Conservation (phyloP, 2,113 vertebrate species). For the Cnemophilus loriae region DNA sequence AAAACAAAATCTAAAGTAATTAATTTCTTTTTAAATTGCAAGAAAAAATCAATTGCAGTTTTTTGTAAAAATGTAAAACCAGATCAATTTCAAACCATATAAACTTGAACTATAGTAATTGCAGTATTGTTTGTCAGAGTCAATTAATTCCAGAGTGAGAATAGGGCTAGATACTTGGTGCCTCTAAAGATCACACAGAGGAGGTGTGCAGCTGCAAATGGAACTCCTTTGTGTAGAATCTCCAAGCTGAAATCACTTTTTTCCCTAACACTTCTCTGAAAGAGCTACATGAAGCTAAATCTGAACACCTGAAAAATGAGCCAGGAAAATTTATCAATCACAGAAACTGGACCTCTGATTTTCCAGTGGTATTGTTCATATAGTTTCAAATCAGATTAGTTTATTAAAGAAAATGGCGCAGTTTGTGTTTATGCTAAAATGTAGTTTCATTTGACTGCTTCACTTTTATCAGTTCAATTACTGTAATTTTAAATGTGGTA, state of each 20-base stretch:
- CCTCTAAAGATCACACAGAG: background rate
- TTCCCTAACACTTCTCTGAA: background rate
- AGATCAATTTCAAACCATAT: background rate
- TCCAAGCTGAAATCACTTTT: background rate
- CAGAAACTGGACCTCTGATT: background rate
- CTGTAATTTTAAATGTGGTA: background rate
- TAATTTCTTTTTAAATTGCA: background rate
- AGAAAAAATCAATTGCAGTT: background rate
- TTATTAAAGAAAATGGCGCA: background rate
- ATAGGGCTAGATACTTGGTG: background rate
- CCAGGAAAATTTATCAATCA: background rate
- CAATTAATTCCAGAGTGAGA: background rate
- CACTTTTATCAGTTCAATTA: background rate
- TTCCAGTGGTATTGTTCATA: background rate
- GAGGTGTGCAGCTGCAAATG: background rate
- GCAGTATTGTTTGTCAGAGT: background rate
- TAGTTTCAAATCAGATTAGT: background rate
- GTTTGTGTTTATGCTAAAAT: background rate
- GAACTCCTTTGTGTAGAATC: background rate
- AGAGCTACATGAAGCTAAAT: background rate
- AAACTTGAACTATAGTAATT: background rate
- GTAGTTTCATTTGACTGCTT: background rate
- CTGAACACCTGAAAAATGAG: background rate
- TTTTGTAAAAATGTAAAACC: background rate
- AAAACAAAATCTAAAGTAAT: background rate